Evolutionary conservation across 2,797 vertebrate species (phyloP).

Genomic region (Ataeniobius toweri): DNA sequence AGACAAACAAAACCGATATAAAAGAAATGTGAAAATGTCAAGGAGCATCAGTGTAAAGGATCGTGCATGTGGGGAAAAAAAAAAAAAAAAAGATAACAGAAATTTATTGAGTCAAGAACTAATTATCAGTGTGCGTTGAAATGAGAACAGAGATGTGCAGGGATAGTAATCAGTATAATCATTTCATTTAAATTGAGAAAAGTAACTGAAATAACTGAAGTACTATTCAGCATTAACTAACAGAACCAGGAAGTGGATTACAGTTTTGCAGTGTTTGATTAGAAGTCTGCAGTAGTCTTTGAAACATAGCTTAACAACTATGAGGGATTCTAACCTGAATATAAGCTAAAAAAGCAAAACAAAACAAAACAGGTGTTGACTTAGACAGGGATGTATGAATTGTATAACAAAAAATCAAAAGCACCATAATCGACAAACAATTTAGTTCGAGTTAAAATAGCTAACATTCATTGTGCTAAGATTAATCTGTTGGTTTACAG

Average conservation of each 20-base stretch:
- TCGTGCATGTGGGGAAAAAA: neutral
- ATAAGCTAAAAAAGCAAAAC: neutral
- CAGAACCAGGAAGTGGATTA: neutral
- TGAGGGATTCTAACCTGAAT: neutral
- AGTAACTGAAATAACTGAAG: neutral
- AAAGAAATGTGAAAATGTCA: neutral
- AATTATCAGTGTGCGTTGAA: slow-evolving; percentile 16
- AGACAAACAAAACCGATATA: neutral
- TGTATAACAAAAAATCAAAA: too few species aligned
- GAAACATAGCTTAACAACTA: neutral
- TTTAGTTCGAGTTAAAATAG: neutral
- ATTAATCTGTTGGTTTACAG: neutral
- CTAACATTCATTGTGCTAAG: neutral
- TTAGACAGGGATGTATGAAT: too few species aligned
- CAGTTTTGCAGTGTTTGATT: neutral
- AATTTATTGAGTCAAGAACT: slow-evolving; percentile 1
- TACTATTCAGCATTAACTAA: neutral
- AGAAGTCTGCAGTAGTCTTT: neutral
- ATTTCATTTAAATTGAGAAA: slow-evolving; percentile 17
- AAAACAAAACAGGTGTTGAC: neutral
- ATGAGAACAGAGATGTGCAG: slow-evolving; percentile 12
- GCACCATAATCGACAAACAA: neutral
- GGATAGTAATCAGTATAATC: slow-evolving; percentile 21
- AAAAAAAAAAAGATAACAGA: neutral
- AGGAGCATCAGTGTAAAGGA: neutral